Evolutionary conservation across 2,797 vertebrate genomes (phyloP), one percentile per base, ranked within the genome.

Genomic region (Anisognathus igniventris): DNA sequence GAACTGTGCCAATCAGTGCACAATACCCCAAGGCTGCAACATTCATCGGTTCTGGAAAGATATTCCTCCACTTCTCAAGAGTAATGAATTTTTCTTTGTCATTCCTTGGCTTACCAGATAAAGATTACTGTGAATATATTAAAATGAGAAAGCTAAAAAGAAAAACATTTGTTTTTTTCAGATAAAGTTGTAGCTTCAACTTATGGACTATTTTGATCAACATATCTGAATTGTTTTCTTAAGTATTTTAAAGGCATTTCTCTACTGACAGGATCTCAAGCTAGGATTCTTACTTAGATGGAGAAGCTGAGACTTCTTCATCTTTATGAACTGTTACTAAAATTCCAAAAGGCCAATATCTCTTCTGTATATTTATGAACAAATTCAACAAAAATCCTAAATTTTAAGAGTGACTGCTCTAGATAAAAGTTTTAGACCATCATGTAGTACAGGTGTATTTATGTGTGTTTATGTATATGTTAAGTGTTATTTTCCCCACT

Each of bases 381-480:
- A 75, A 27, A 40, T 74, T 86, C 42, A 82, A 58, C 20, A 82
- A 68, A 90, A 23, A 10, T 1, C 1, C 4, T 40, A 28, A 35
- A 47, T 79, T 67, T 72, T 31, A 47, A 71, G 17, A 80, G 19
- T 47, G 22, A n/a, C 7, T 14, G 12, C 64, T 37, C 12, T 60
- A 65, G 20, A 30, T 17, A 56, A 45, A 45, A 72, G 2, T 64
- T 81, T 60, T 10, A 51, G n/a, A 40, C 8, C 10, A 27, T 51
- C 4, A 14, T 22, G 6, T 48, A 56, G 70, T 79, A 12, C 12
- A 51, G 15, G 5, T 47, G 12, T 75, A n/a, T n/a, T n/a, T n/a
- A 37, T 8, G 1, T 74, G 14, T 58, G 25, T n/a, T 82, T 66
- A 31, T 45, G 9, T 33, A 9, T 35, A 57, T 0, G 0, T 37